Conservation (phyloP, 2,797 vertebrate species). For the Sylvilagus floridanus region DNA sequence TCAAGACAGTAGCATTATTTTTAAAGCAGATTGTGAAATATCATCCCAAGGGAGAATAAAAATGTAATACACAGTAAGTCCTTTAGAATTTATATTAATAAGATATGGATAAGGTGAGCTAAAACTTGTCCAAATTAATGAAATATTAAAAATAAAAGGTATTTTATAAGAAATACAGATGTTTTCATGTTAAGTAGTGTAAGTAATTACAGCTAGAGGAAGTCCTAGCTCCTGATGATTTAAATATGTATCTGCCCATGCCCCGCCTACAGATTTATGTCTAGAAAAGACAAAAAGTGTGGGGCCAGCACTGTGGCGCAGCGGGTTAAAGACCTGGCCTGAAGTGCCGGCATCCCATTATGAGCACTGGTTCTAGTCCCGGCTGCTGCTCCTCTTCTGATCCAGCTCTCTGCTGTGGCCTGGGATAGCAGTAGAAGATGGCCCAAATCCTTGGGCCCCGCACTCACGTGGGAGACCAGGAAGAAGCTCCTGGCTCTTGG, state of each 20-base stretch:
- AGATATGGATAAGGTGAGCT: background rate
- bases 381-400: too few relatives aligned
- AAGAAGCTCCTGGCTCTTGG: too few relatives aligned
- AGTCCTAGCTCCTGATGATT: background rate
- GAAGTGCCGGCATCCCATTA: too few relatives aligned
- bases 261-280: background rate
- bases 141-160: conserved; percentile 28
- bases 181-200: background rate
- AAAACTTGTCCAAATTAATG: background rate
- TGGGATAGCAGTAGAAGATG: too few relatives aligned
- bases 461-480: too few relatives aligned
- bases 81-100: conserved; percentile 12
- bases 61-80: background rate
- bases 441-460: too few relatives aligned
- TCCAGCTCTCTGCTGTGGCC: too few relatives aligned
- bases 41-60: background rate
- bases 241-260: background rate
- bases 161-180: conserved; percentile 17
- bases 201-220: background rate
- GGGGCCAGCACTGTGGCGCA: too few relatives aligned
- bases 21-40: background rate
- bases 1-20: conserved; percentile 13
- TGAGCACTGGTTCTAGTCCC: too few relatives aligned
- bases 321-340: too few relatives aligned
- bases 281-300: conserved; percentile 10